phyloP scores from a whole-genome alignment of 2,113 vertebrate genomes.

The Ictidomys tridecemlineatus region DNA sequence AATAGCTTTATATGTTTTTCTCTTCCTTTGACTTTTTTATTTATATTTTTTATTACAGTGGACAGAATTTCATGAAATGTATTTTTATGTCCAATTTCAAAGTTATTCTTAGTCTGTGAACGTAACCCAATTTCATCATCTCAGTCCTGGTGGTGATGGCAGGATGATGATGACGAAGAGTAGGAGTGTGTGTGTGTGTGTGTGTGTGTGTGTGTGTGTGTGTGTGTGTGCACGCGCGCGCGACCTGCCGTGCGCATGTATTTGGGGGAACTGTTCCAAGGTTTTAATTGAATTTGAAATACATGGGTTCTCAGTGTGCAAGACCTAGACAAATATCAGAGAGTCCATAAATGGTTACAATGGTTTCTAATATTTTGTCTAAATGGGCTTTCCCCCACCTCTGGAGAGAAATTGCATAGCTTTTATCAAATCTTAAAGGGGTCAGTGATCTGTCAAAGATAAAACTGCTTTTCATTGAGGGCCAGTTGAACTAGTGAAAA shows the following conservation, averaged over 20 bases:
- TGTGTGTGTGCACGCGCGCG: too few relatives aligned
- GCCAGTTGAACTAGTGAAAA: background rate
- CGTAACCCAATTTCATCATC: background rate
- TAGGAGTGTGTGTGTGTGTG: too few relatives aligned
- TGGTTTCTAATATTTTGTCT: background rate
- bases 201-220: too few relatives aligned
- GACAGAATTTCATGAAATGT: background rate
- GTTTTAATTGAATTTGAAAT: conserved; percentile 34
- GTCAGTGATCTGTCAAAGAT: background rate
- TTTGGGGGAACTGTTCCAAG: background rate
- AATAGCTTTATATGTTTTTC: background rate
- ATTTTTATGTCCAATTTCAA: background rate
- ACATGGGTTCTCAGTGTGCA: background rate
- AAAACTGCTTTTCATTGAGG: background rate
- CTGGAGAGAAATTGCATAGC: background rate
- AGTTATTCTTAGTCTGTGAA: background rate
- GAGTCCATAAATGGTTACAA: background rate
- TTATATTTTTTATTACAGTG: background rate
- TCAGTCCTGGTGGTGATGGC: background rate
- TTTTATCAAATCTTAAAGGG: background rate
- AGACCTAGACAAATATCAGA: background rate
- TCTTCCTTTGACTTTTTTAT: background rate
- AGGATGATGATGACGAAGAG: too few relatives aligned
- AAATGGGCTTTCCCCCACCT: background rate
- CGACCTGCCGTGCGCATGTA: background rate